Evolutionary conservation across 2,797 vertebrate species (phyloP), one percentile per base, ranked within the genome.

Genomic region (Halcyon chelicuti): DNA sequence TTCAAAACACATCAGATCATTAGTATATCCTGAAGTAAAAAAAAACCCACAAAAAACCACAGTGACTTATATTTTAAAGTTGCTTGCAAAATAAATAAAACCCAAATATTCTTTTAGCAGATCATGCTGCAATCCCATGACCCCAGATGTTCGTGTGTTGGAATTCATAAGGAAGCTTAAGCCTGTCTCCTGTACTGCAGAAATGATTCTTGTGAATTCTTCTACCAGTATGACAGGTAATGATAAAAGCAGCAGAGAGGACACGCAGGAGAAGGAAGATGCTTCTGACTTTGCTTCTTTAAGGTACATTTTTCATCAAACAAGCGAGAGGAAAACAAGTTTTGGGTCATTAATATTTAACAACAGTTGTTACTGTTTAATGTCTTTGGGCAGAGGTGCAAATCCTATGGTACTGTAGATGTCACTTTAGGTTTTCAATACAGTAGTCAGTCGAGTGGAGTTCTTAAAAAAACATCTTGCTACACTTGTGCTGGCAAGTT

Each of bases 401-500:
- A 92, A 92, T 93, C 86, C 86, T 87, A 57, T 52, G 78, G 83
- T 92, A 71, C 26, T 80, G 95, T 23, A 92, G 80, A 68, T 92
- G 77, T 81, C 90, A 74, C 83, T 91, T 90, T 81, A 68, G 60
- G 72, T 92, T 76, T 93, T 75, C 68, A 88, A 71, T 79, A 86
- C 67, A 95, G 86, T 89, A 94, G 95, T 93, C 88, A 96, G 67
- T 80, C 61, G 54, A 87, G 70, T n/a, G 71, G 88, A 96, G 80
- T 77, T 80, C 78, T 89, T 95, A 74, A 82, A 94, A 96, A 96
- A 95, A 91, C 74, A 94, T 81, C 93, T 95, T 96, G 97, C 96
- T 97, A 97, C 96, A 96, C 83, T 88, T 93, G 79, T 93, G 95
- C 97, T 97, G 96, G 88, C 94, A 95, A 92, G 88, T 62, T 96